Evolutionary conservation across 2,113 vertebrate genomes (phyloP).

Genomic region (Ibidorhyncha struthersii): DNA sequence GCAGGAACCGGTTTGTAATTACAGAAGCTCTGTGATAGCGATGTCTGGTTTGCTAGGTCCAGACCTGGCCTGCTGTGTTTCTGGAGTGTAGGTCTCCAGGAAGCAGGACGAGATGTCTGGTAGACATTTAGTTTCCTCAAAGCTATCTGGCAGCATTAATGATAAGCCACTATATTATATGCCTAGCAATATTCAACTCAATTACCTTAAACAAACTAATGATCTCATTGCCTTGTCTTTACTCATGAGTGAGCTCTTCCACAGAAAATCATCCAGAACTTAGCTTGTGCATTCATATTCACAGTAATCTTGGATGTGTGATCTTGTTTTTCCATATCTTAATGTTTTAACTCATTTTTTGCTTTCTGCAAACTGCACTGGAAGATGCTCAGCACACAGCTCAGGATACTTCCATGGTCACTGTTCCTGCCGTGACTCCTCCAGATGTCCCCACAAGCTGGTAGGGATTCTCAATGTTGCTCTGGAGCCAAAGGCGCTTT

Average conservation of each 20-base stretch:
- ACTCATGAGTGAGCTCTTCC: background rate
- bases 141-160: background rate
- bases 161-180: background rate
- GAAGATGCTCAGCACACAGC: background rate
- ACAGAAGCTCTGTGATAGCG: background rate
- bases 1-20: background rate
- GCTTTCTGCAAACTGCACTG: background rate
- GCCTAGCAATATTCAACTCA: background rate
- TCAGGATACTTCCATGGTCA: background rate
- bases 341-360: background rate
- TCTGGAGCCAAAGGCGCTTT: background rate
- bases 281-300: background rate
- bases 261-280: background rate
- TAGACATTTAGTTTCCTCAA: background rate
- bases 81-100: background rate
- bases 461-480: background rate
- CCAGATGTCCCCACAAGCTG: background rate
- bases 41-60: background rate
- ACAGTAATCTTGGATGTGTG: background rate
- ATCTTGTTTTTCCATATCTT: background rate
- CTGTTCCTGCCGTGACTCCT: background rate
- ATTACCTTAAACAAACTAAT: background rate
- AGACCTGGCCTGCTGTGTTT: background rate
- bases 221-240: background rate
- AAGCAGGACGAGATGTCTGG: background rate